phyloP scores from a whole-genome alignment of 2,113 vertebrate genomes.

The Cricetomys ansorgei region DNA sequence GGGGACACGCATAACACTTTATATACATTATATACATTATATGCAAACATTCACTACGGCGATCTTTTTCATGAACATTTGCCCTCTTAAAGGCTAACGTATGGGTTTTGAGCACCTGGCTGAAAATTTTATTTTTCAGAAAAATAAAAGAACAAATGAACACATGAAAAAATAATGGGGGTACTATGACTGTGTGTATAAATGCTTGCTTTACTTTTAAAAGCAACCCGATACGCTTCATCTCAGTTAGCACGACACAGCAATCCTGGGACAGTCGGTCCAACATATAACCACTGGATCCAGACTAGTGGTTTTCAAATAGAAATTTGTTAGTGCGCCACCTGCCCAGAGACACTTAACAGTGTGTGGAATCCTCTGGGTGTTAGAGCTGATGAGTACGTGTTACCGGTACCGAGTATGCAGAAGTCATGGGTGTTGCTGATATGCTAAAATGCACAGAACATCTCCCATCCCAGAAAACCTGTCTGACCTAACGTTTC shows the following conservation, averaged over 20 bases:
- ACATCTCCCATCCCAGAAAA: not conserved
- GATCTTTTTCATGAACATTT: conserved; percentile 14
- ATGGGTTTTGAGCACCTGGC: not conserved
- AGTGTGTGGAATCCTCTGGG: not conserved
- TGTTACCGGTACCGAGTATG: not conserved
- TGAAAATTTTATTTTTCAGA: no score
- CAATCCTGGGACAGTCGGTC: not conserved
- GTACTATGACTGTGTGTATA: not conserved
- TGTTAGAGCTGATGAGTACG: not conserved
- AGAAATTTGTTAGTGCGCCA: not conserved
- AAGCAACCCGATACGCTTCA: not conserved
- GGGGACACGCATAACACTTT: not conserved
- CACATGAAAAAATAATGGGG: not conserved
- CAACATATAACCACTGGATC: not conserved
- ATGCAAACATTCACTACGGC: not conserved
- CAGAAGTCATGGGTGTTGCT: not conserved
- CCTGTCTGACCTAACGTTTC: not conserved
- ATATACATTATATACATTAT: not conserved
- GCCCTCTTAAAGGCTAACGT: conserved; percentile 1
- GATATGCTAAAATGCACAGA: not conserved
- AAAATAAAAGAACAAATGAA: not conserved
- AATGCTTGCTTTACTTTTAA: conserved; percentile 48
- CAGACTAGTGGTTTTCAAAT: not conserved
- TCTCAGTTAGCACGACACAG: not conserved
- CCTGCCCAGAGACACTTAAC: not conserved